Evolutionary conservation across 1,140 invertebrate genomes (phyloP).

Genomic region (Pachyrhynchus sulphureomaculatus): DNA sequence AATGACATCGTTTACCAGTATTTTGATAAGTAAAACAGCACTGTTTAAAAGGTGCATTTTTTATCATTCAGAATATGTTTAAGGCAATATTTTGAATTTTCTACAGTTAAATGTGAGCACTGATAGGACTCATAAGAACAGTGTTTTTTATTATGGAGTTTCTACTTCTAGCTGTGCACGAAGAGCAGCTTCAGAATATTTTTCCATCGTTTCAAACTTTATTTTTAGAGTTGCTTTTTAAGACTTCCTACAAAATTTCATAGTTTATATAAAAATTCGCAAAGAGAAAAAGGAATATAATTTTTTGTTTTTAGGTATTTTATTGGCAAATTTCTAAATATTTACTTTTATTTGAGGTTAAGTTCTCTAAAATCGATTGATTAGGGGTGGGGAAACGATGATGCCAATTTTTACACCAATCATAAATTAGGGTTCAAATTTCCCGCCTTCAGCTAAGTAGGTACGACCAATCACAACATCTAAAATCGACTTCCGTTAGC

Average conservation of each 20-base stretch:
- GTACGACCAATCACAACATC: conserved; percentile 3
- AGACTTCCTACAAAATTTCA: neutral
- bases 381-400: neutral
- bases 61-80: conserved; percentile 81
- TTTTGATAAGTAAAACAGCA: conserved; percentile 71
- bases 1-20: conserved; percentile 71
- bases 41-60: conserved; percentile 72
- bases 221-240: neutral
- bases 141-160: conserved; percentile 46
- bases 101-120: conserved; percentile 60
- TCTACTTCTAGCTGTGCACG: conserved; percentile 40
- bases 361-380: no score
- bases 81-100: conserved; percentile 72
- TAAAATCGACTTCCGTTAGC: neutral
- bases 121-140: conserved; percentile 57
- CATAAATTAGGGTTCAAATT: neutral
- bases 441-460: neutral
- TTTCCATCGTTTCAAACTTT: conserved; percentile 13
- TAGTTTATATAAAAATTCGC: neutral
- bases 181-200: conserved; percentile 30
- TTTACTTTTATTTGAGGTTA: no score
- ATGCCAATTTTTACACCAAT: neutral
- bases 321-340: no score
- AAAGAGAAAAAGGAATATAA: neutral
- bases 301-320: no score